A percentile compares a stretch with the other conserved stretches of the same genome.
Conservation (phyloP, 2,113 vertebrate species). For the Cynocephalus volans region DNA sequence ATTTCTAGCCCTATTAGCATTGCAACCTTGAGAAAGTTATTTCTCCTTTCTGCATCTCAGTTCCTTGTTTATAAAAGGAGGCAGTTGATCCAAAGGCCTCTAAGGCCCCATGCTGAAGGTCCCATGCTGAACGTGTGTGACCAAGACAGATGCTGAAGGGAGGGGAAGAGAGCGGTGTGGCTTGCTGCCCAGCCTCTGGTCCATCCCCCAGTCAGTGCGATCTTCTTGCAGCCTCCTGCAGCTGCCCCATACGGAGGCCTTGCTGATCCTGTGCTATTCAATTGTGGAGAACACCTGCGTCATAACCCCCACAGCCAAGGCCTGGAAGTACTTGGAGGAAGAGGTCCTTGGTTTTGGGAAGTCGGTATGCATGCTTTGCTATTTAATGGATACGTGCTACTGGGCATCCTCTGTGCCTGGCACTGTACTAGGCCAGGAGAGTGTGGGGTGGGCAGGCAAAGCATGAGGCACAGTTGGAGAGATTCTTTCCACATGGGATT, state of each 20-base stretch:
- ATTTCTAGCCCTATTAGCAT: not conserved
- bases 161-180: not conserved
- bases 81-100: not conserved
- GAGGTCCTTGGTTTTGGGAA: conserved; percentile 82
- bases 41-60: conserved; percentile 47
- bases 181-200: not conserved
- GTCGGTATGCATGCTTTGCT: conserved; percentile 77
- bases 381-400: not conserved
- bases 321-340: conserved; percentile 88
- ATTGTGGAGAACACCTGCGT: conserved; percentile 87
- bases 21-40: conserved; percentile 28
- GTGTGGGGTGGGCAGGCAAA: not conserved
- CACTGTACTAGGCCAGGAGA: not conserved
- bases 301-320: conserved; percentile 72
- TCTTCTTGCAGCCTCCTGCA: conserved; percentile 85
- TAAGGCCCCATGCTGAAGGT: not conserved
- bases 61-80: conserved; percentile 64
- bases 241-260: conserved; percentile 76
- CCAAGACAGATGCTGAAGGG: not conserved
- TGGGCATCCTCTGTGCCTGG: not conserved
- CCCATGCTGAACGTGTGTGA: not conserved
- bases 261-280: conserved; percentile 86
- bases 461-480: not conserved
- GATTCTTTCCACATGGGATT: not conserved
- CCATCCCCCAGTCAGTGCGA: conserved; percentile 8